A percentile compares a stretch with the other conserved stretches of the same genome.
phyloP scores from a whole-genome alignment of 2,797 vertebrate species.

The Gymnothorax reevesii region DNA sequence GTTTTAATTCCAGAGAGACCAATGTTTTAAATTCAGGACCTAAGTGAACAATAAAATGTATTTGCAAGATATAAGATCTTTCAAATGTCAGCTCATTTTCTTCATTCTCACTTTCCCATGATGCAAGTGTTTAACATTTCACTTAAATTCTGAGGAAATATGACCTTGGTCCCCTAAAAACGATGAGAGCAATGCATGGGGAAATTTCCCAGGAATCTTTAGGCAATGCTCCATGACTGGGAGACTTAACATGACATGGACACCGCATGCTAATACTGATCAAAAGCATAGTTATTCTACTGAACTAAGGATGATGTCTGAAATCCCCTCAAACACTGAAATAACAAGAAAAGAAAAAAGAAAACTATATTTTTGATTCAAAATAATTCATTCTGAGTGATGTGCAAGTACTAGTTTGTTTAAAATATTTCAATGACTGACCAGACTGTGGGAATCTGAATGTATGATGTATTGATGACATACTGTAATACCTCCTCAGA shows the following conservation, averaged over 20 bases:
- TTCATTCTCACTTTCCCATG: background rate
- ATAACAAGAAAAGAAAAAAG: conserved; percentile 16
- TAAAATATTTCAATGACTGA: background rate
- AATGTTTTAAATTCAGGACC: background rate
- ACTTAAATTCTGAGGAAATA: conserved; percentile 13
- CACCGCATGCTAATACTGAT: background rate
- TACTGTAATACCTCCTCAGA: conserved; percentile 13
- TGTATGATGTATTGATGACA: conserved; percentile 11
- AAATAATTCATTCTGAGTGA: background rate
- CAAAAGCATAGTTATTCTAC: background rate
- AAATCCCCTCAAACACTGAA: background rate
- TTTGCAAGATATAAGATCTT: background rate
- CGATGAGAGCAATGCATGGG: background rate
- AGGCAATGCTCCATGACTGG: conserved; percentile 14
- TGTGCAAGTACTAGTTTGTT: background rate
- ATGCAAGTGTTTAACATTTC: background rate
- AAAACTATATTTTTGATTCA: background rate
- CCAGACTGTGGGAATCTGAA: conserved; percentile 23
- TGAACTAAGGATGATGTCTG: background rate
- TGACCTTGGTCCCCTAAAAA: background rate
- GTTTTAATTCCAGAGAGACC: background rate
- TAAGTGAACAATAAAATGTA: background rate
- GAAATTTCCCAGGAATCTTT: background rate
- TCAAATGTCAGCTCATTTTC: background rate
- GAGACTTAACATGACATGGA: conserved; percentile 7